phyloP scores from a whole-genome alignment of 2,888 invertebrate genomes.

The Meiosimyza decipiens region DNA sequence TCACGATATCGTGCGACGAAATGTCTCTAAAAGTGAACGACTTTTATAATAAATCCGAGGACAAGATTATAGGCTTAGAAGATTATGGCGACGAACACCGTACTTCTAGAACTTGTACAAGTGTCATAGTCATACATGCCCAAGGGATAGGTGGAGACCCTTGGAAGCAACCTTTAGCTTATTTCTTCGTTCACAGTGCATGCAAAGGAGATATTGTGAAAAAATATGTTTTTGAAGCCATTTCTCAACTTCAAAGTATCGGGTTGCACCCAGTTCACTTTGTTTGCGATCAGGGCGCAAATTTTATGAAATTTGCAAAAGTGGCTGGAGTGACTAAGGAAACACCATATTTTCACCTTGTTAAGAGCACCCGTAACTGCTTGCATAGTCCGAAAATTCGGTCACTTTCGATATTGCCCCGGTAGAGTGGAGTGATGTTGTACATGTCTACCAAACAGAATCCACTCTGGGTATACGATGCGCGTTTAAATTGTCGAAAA shows the following conservation, averaged over 20 bases:
- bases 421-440: constrained; percentile 1
- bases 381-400: constrained; percentile 16
- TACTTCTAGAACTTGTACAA: no score
- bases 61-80: neutral
- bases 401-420: constrained; percentile 6
- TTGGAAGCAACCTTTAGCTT: neutral
- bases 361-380: constrained; percentile 34
- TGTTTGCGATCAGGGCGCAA: constrained; percentile 15
- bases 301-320: neutral
- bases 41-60: neutral
- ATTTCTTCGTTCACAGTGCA: neutral
- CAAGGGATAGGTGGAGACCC: constrained; percentile 5
- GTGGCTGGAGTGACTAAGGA: constrained; percentile 11
- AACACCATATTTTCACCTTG: constrained; percentile 29
- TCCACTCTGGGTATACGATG: neutral
- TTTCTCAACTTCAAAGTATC: constrained; percentile 13
- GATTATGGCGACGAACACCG: no score
- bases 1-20: neutral
- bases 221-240: constrained; percentile 4
- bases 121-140: neutral
- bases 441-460: neutral
- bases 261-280: constrained; percentile 28
- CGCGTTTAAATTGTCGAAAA: no score
- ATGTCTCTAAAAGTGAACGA: neutral
- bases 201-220: no score